Percentiles rank a stretch among this genome's conserved stretches.
Evolutionary conservation across 2,113 vertebrate genomes (phyloP).

Genomic region (Dissostichus mawsoni): DNA sequence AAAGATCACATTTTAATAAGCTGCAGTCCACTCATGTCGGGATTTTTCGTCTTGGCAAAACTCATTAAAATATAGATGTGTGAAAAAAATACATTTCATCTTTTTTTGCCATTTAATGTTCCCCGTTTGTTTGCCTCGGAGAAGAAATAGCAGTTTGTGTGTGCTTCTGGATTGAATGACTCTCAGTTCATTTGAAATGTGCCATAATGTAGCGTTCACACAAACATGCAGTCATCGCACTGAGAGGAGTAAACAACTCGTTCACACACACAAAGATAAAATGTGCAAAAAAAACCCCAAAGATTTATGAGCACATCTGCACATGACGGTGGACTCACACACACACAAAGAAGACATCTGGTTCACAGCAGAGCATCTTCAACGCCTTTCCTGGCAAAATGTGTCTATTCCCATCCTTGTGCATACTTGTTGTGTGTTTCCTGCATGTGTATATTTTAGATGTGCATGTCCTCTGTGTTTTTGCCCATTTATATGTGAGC

Average conservation of each 20-base stretch:
- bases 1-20: background rate
- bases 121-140: background rate
- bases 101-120: background rate
- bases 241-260: constrained; percentile 43
- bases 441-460: constrained; percentile 22
- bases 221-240: constrained; percentile 59
- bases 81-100: background rate
- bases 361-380: constrained; percentile 22
- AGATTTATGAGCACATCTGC: constrained; percentile 30
- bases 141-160: constrained; percentile 2
- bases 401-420: constrained; percentile 20
- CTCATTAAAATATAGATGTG: background rate
- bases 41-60: background rate
- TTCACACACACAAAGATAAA: constrained; percentile 15
- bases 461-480: background rate
- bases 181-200: constrained; percentile 53
- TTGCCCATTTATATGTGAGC: background rate
- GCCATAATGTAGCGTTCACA: constrained; percentile 43
- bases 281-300: background rate
- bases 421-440: constrained; percentile 3
- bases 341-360: constrained; percentile 46
- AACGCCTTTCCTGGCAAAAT: constrained; percentile 21
- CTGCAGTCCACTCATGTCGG: constrained; percentile 4
- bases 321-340: background rate
- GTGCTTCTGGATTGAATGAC: constrained; percentile 39